Percentiles rank a stretch among this genome's conserved stretches.
phyloP scores from a whole-genome alignment of 2,113 vertebrate genomes.

The Ellobius talpinus region DNA sequence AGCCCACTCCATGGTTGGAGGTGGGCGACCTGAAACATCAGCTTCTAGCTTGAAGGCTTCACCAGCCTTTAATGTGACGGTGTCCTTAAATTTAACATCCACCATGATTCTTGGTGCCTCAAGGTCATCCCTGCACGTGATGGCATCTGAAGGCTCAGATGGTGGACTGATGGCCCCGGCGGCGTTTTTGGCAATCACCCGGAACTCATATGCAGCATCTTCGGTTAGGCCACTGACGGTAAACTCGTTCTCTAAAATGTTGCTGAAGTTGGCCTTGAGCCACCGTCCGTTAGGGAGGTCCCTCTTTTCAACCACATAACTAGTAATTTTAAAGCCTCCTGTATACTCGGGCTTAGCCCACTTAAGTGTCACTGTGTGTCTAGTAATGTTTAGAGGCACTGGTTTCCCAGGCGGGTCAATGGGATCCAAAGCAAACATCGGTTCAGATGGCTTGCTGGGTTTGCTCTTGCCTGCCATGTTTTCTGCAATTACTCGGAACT shows the following conservation, averaged over 20 bases:
- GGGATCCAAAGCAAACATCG: slow-evolving; percentile 95
- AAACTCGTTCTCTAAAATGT: slow-evolving; percentile 97
- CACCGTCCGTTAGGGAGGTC: slow-evolving; percentile 96
- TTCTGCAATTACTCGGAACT: slow-evolving; percentile 97
- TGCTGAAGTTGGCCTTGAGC: slow-evolving; percentile 98
- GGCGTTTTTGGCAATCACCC: slow-evolving; percentile 95
- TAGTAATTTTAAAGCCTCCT: slow-evolving; percentile 98
- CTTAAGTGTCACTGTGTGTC: slow-evolving; percentile 94
- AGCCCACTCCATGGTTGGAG: slow-evolving; percentile 95
- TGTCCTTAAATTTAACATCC: slow-evolving; percentile 95
- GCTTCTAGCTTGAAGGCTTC: slow-evolving; percentile 97
- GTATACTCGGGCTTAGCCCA: slow-evolving; percentile 99
- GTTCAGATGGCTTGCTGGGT: slow-evolving; percentile 96
- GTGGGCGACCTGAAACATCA: slow-evolving; percentile 96
- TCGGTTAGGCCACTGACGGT: slow-evolving; percentile 97
- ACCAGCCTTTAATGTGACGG: slow-evolving; percentile 94
- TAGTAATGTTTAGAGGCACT: slow-evolving; percentile 92
- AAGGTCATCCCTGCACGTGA: slow-evolving; percentile 96
- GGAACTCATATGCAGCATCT: slow-evolving; percentile 97
- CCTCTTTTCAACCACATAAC: slow-evolving; percentile 97
- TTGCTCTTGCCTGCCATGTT: slow-evolving; percentile 98
- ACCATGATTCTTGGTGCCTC: slow-evolving; percentile 97
- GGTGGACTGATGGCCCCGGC: slow-evolving; percentile 95
- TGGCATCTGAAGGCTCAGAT: slow-evolving; percentile 95
- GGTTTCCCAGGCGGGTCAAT: slow-evolving; percentile 97